Evolutionary conservation across 2,888 invertebrate genomes (phyloP).

Genomic region (Hypolimnas misippus): DNA sequence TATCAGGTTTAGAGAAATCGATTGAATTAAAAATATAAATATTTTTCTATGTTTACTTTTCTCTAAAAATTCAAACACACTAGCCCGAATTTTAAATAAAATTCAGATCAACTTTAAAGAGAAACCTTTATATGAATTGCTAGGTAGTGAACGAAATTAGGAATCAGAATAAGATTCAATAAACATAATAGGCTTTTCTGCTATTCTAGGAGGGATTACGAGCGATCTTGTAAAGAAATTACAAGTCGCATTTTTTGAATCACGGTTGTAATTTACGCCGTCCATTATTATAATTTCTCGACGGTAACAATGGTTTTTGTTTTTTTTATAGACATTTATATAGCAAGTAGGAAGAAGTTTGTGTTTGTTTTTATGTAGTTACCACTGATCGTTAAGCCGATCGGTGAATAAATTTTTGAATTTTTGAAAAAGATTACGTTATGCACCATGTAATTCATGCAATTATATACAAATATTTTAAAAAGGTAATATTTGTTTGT

Average conservation of each 20-base stretch:
- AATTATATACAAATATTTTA: too few species aligned
- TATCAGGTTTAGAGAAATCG: too few species aligned
- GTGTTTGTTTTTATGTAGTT: not conserved
- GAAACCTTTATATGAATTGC: not conserved
- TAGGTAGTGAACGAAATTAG: constrained; percentile 7
- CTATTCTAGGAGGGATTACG: constrained; percentile 7
- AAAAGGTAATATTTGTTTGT: too few species aligned
- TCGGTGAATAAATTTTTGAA: too few species aligned
- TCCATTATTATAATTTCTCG: not conserved
- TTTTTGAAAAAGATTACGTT: too few species aligned
- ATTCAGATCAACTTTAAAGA: not conserved
- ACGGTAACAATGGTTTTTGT: not conserved
- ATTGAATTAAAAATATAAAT: too few species aligned
- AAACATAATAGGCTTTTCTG: constrained; percentile 23
- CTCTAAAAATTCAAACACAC: too few species aligned
- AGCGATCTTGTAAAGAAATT: constrained; percentile 20
- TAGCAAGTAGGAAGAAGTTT: not conserved
- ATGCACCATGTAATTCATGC: too few species aligned
- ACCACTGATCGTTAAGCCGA: too few species aligned
- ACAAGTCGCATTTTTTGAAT: constrained; percentile 15
- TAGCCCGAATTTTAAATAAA: too few species aligned
- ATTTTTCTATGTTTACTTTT: too few species aligned
- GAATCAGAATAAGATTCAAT: constrained; percentile 23
- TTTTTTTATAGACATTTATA: too few species aligned
- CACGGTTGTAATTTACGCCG: not conserved